Base-by-base conservation (phyloP, 1,140 invertebrate species). In the Magallana gigas region DNA sequence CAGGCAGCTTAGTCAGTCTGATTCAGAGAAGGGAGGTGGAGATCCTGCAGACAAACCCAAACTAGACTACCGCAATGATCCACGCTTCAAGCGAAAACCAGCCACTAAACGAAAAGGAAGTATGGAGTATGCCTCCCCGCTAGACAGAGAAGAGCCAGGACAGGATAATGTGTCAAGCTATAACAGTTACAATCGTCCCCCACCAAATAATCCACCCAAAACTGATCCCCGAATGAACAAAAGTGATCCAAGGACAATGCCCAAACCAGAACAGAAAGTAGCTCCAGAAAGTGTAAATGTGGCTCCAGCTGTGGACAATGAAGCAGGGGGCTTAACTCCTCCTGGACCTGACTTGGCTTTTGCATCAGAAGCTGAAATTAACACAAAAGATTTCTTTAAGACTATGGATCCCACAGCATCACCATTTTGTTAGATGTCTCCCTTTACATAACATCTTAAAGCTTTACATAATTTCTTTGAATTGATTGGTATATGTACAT, bases 361-460 rank as follows among this genome's bases (percentile, higher is more conserved):
- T 1, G 90, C 91, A 71, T 84, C 85, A n/a, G 89, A 87, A 71
- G 85, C 90, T 59, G 91, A 93, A 87, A 90, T 91, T 58, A 91
- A 93, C 81, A 91, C 94, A 48, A 94, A 93, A 89, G 92, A 93
- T 83, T 89, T 94, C 60, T 94, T 94, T 90, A 94, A 94, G 89
- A 92, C 93, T 71, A 93, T 94, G 88, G 94, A 94, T 86, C 94
- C 94, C 6, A 94, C 94, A 71, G 94, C 94, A 16, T 94, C 94
- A 57, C 94, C 94, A 56, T 94, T 94, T 89, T 94, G 94, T 88
- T 94, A 91, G 81, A n/a, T 7, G 23, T 16, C 57, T 16, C 14
- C n/a, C 57, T 23, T 57, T 83, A 14, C 57, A 83, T 57, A 14
- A 83, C 56, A 48, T 48, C 36, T 48, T 48, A 48, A 2, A 48